Conservation (phyloP, 2,113 vertebrate species). For the Eonycteris spelaea region DNA sequence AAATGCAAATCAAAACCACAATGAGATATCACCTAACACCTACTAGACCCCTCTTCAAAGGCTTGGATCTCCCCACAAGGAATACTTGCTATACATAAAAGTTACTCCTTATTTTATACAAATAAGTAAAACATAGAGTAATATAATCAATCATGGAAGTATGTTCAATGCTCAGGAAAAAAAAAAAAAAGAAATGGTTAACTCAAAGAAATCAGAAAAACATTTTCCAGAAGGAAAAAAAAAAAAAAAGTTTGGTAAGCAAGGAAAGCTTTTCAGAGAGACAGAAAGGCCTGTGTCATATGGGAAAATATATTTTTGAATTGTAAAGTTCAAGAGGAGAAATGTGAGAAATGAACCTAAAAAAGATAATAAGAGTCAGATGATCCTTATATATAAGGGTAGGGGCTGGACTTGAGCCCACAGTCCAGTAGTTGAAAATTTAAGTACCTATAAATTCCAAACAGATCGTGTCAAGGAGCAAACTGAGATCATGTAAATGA, state of each 20-base stretch:
- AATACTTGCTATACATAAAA: neutral
- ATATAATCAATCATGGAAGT: neutral
- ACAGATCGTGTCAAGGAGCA: neutral
- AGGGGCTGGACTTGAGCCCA: neutral
- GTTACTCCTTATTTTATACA: neutral
- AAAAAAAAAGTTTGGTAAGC: neutral
- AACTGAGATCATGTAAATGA: neutral
- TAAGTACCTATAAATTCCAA: constrained; percentile 8
- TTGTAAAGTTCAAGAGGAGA: constrained; percentile 11
- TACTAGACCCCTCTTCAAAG: neutral
- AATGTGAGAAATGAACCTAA: neutral
- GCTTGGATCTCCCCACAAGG: neutral
- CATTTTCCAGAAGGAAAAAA: neutral
- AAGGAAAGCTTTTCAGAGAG: neutral
- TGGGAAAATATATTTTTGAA: neutral
- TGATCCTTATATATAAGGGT: neutral
- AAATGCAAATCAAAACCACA: neutral
- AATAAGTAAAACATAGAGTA: neutral
- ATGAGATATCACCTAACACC: neutral
- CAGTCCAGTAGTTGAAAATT: neutral
- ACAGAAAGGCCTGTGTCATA: neutral
- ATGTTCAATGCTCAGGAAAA: neutral
- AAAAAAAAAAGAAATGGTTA: neutral
- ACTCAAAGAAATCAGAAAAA: neutral
- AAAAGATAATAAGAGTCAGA: neutral